Evolutionary conservation across 2,113 vertebrate genomes (phyloP), one percentile per base, ranked within the genome.

Genomic region (Bufo gargarizans): DNA sequence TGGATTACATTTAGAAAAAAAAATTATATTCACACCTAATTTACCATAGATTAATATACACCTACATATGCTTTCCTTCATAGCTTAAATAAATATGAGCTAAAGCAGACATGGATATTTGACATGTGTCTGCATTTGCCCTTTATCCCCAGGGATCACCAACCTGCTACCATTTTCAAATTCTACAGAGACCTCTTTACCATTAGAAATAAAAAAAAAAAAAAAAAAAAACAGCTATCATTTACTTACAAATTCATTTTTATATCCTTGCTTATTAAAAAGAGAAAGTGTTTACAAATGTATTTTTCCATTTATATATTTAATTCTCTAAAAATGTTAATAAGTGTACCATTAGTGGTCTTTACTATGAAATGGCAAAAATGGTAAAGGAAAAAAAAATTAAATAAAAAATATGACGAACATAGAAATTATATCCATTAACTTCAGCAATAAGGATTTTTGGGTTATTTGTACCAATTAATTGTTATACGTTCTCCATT

Each of bases 51-150:
- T 83, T 77, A 84, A 65, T 88, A 84, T 83, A 88, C 86, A 88
- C 71, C 87, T 88, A 88, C 81, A 53, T 88, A 72, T 59, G 16
- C 80, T 80, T 88, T 88, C 87, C 87, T 88, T 88, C 80, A 88
- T 88, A 77, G 80, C 72, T 83, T 84, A 88, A 88, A 84, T 88
- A 88, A 88, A 88, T 88, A 88, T 61, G 19, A 77, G 33, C 71
- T 43, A 67, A 45, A 65, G 58, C 74, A 84, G 43, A 88, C 86
- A 84, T 45, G 53, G 69, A 82, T 58, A 88, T 59, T 63, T n/a
- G 8, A 55, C 49, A 33, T 10, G n/a, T 3, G 49, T 58, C n/a
- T 43, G 22, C 56, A 22, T 69, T 12, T 81, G 65, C 78, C 16
- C 47, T 13, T 45, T n/a, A 76, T 61, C 19, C 61, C 33, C 72